These are phyloP conservation scores for Tetragnatha montana DNA, from an alignment of 2,888 invertebrate species.

Conservation along the genomic window DNA sequence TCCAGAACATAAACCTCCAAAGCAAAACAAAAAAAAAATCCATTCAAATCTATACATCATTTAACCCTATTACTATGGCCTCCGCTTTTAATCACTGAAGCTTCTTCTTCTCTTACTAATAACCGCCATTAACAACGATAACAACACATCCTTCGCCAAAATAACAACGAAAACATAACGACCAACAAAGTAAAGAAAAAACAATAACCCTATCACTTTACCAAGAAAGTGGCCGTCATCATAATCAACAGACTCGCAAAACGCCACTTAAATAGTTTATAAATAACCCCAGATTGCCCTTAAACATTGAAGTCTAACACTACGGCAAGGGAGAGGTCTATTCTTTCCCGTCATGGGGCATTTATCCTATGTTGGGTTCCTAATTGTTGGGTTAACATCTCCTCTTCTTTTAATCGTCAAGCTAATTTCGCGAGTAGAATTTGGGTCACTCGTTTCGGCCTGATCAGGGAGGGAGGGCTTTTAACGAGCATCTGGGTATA, in stretches of 20 bases:
- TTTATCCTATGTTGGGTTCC: neutral
- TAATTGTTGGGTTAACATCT: neutral
- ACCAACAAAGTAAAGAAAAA: neutral
- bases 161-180: neutral
- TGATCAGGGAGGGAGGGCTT: neutral
- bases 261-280: neutral
- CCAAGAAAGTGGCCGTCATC: neutral
- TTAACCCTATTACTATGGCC: no score
- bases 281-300: neutral
- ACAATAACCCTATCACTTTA: neutral
- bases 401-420: neutral
- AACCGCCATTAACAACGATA: neutral
- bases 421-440: neutral
- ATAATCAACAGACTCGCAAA: neutral
- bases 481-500: neutral
- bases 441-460: neutral
- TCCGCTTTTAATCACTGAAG: no score
- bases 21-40: no score
- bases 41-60: no score
- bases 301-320: neutral
- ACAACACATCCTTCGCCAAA: neutral
- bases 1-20: no score
- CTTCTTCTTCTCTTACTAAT: neutral
- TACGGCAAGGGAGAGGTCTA: neutral
- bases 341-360: neutral